Base-by-base conservation (phyloP, 2,113 vertebrate species). In the Sisor rabdophorus region DNA sequence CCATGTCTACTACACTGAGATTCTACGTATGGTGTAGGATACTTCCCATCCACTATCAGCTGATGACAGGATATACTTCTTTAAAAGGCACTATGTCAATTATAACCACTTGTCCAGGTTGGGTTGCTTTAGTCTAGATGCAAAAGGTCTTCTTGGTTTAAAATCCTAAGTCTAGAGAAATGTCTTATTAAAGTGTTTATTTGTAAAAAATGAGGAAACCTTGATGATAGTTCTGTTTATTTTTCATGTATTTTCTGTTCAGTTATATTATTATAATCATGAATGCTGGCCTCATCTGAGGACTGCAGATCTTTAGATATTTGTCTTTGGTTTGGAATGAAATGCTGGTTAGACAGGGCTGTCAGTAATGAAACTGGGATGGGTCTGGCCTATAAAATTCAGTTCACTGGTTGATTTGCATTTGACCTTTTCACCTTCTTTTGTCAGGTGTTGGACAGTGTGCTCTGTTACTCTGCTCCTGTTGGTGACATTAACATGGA, bases 401-500 rank as follows among this genome's bases (percentile, higher is more conserved):
- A 44, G 0, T 65, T 26, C 3, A 36, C 8, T 47, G 36, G 15
- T 67, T 48, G 13, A 67, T 48, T 20, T 61, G 28, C 8, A 19
- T 32, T 30, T 60, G 17, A 30, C 4, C 60, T 15, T 20, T 20
- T 11, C 12, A 16, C 22, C 11, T 16, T 13, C 13, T 36, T 12
- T 11, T 56, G 20, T 64, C 84, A 97, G 95, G 88, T 95, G 94
- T 40, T 96, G 95, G 95, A 94, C 95, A 0, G 89, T 96, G 73
- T 93, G 95, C 11, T 95, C 94, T 61, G 91, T 96, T 30, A 94
- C 93, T 0, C 92, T 96, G 71, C 95, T 97, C 75, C 93, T 96
- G 86, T 90, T 97, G 77, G 92, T 96, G 89, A 93, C 94, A 15
- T 92, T 97, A 70, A 96, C 95, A 20, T 97, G 95, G 95, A 94